A percentile compares a stretch with the other conserved stretches of the same genome.
Evolutionary conservation across 2,113 vertebrate species (phyloP).

Genomic region (Rhinoderma darwinii): DNA sequence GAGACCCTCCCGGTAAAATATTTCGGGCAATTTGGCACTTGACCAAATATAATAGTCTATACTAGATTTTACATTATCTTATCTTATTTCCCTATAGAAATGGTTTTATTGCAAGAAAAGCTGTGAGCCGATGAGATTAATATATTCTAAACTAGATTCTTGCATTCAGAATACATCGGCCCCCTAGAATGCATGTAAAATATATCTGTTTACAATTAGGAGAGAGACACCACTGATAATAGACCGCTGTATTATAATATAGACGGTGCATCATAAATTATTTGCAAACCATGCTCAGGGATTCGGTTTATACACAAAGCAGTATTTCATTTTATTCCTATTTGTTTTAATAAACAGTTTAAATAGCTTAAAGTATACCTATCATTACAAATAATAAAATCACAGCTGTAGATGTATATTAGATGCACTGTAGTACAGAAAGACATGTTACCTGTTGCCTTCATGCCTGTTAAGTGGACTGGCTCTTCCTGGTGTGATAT

Average conservation of each 20-base stretch:
- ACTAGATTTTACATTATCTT: conserved; percentile 39
- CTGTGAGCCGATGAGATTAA: conserved; percentile 11
- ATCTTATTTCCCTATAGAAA: conserved; percentile 44
- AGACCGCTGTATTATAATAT: neutral
- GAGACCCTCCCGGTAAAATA: conserved; percentile 42
- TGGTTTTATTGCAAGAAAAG: conserved; percentile 39
- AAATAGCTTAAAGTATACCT: too few relatives aligned
- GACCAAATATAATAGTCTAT: conserved; percentile 32
- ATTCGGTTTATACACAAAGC: neutral
- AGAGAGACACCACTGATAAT: neutral
- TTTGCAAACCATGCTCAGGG: neutral
- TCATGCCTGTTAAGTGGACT: too few relatives aligned
- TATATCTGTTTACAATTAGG: conserved; percentile 1
- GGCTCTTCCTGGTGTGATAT: neutral
- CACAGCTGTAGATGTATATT: too few relatives aligned
- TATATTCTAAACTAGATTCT: neutral
- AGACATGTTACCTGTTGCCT: too few relatives aligned
- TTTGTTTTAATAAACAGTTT: neutral
- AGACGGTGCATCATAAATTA: neutral
- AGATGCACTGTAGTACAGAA: too few relatives aligned
- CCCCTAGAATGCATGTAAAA: neutral
- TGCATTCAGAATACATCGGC: neutral
- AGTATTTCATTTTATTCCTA: neutral
- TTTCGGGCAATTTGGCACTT: conserved; percentile 37
- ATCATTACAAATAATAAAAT: too few relatives aligned